phyloP scores from a whole-genome alignment of 1,140 invertebrate species.

The Eubasilissa regina region DNA sequence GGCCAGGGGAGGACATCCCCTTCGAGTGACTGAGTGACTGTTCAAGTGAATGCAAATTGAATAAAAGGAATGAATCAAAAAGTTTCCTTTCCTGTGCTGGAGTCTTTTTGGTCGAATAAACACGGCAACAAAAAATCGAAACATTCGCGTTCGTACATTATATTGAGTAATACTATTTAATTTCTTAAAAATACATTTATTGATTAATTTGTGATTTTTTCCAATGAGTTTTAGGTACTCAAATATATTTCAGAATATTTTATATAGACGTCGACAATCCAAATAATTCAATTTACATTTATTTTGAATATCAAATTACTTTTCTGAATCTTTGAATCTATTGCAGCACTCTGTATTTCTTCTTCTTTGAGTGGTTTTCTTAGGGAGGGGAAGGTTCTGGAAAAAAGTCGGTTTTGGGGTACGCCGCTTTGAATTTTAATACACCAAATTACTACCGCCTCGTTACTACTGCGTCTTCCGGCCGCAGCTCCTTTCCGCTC shows the following conservation, averaged over 20 bases:
- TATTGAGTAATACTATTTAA: too few relatives aligned
- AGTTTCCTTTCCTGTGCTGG: slow-evolving; percentile 55
- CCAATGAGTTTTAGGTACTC: background rate
- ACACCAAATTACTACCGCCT: slow-evolving; percentile 56
- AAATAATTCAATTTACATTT: slow-evolving; percentile 4
- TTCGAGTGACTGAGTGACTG: slow-evolving; percentile 59
- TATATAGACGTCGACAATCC: background rate
- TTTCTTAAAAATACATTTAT: too few relatives aligned
- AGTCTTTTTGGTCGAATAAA: slow-evolving; percentile 50
- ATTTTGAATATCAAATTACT: slow-evolving; percentile 10
- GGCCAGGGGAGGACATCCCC: slow-evolving; percentile 37
- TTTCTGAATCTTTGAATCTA: background rate
- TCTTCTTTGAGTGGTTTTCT: slow-evolving; percentile 30
- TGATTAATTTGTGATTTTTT: too few relatives aligned
- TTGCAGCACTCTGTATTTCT: slow-evolving; percentile 33
- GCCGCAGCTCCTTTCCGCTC: slow-evolving; percentile 7
- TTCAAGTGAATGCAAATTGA: slow-evolving; percentile 61
- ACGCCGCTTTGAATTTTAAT: slow-evolving; percentile 60
- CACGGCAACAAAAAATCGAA: slow-evolving; percentile 13
- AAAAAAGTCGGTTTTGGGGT: slow-evolving; percentile 48
- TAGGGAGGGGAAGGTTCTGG: slow-evolving; percentile 24
- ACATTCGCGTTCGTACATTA: too few relatives aligned
- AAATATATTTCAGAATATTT: background rate
- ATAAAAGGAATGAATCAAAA: slow-evolving; percentile 61
- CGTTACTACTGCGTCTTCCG: slow-evolving; percentile 50